Evolutionary conservation across 1,140 invertebrate species (phyloP), one percentile per base, ranked within the genome.

Genomic region (Andrena cerasifolii): DNA sequence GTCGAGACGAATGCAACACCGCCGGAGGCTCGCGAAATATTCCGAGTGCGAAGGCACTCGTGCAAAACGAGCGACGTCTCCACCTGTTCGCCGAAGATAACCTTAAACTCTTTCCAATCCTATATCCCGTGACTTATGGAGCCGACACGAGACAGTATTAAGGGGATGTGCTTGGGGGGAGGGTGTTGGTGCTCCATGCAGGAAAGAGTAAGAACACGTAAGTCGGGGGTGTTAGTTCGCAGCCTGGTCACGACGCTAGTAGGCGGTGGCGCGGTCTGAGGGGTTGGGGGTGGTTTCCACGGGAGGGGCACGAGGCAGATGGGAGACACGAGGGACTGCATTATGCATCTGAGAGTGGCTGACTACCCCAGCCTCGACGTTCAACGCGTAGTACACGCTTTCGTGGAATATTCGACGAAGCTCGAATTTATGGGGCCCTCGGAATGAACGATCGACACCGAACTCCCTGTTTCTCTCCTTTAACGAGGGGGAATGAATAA

Each of bases 261-360:
- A 65, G 71, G 51, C 33, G 70, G 54, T 10, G 68, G 56, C 40
- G 56, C 40, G 31, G 58, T 28, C 36, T 47, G 28, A 43, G 51
- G 40, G 58, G 47, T 33, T 26, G 53, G 54, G 63, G 67, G 28
- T 58, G 70, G 78, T 78, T 78, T 67, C 45, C 54, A 68, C 31
- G 36, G 40, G 26, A 21, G 54, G n/a, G 45, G 40, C 8, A 21
- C 16, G 56, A 58, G 36, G 67, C 43, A 72, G 72, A 72, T 75
- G 77, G 66, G 79, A 85, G 77, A 86, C 74, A 82, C 63, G 75
- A 73, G 83, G 77, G 73, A 86, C 82, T 89, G 82, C 89, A 90
- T 89, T 89, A 90, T 90, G 89, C 88, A 90, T 90, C 85, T 68
- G 62, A 80, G 66, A 83, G 82, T 79, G 71, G 76, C 53, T 79